phyloP scores from a whole-genome alignment of 2,888 invertebrate species.

The Xanthia icteritia region DNA sequence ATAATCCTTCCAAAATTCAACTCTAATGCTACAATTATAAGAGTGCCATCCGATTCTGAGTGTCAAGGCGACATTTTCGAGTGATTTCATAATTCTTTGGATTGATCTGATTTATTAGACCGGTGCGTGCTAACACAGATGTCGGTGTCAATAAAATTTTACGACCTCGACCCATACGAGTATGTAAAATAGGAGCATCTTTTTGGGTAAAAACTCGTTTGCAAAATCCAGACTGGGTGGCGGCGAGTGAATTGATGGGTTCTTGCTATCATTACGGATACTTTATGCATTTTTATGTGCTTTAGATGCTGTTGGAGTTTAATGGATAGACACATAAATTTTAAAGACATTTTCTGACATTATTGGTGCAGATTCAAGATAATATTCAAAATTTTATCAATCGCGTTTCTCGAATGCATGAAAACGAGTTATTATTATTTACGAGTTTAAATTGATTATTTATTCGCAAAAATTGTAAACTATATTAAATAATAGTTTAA shows the following conservation, averaged over 20 bases:
- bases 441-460: constrained; percentile 10
- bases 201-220: constrained; percentile 79
- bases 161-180: constrained; percentile 83
- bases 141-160: constrained; percentile 87
- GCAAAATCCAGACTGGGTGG: constrained; percentile 86
- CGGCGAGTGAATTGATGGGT: constrained; percentile 80
- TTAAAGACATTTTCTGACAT: constrained; percentile 27
- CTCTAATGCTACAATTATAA: constrained; percentile 18
- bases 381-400: constrained; percentile 22
- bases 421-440: constrained; percentile 24
- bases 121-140: constrained; percentile 84
- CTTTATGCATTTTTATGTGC: constrained; percentile 56
- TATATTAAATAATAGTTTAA: constrained; percentile 12
- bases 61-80: constrained; percentile 73
- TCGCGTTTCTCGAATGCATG: constrained; percentile 14
- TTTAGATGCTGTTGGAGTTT: constrained; percentile 44
- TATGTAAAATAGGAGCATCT: constrained; percentile 82
- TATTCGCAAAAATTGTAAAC: constrained; percentile 12
- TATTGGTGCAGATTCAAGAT: constrained; percentile 28
- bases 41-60: constrained; percentile 51
- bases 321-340: constrained; percentile 45
- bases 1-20: background rate
- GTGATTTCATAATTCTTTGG: constrained; percentile 77
- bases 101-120: constrained; percentile 83
- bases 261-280: constrained; percentile 59